These are phyloP conservation scores for Drosophila navojoa DNA, from an alignment of 1,140 invertebrate genomes.

Conservation along the genomic window DNA sequence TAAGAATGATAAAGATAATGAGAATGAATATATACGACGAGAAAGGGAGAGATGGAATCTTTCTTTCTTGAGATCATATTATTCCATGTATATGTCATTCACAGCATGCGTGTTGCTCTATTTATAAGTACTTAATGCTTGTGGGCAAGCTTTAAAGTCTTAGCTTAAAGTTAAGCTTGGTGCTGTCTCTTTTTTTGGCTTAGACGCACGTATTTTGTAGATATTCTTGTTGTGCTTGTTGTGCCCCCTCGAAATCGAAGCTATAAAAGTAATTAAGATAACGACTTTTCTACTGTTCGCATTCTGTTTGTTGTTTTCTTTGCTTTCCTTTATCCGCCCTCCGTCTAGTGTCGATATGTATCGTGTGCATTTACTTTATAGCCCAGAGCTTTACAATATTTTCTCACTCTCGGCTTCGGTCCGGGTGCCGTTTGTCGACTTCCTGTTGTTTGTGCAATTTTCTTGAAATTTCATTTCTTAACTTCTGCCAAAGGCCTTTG, in stretches of 20 bases:
- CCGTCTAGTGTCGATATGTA: conserved; percentile 56
- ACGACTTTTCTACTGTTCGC: conserved; percentile 72
- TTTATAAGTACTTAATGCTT: not conserved
- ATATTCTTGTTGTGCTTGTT: conserved; percentile 11
- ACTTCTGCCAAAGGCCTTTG: conserved; percentile 70
- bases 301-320: conserved; percentile 28
- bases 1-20: not conserved
- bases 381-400: conserved; percentile 78
- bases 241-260: conserved; percentile 63
- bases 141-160: conserved; percentile 21
- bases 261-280: conserved; percentile 82
- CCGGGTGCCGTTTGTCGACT: conserved; percentile 43
- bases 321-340: not conserved
- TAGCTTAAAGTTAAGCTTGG: conserved; percentile 11
- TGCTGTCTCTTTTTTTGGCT: not conserved
- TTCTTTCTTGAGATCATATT: too few species aligned
- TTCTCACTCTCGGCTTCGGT: conserved; percentile 35
- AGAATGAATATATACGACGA: too few species aligned
- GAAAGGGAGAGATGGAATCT: too few species aligned
- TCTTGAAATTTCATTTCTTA: conserved; percentile 82
- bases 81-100: too few species aligned
- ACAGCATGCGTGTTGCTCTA: too few species aligned
- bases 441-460: conserved; percentile 78
- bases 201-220: conserved; percentile 16
- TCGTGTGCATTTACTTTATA: conserved; percentile 76